phyloP scores from a whole-genome alignment of 2,113 vertebrate genomes.

The Phainopepla nitens region DNA sequence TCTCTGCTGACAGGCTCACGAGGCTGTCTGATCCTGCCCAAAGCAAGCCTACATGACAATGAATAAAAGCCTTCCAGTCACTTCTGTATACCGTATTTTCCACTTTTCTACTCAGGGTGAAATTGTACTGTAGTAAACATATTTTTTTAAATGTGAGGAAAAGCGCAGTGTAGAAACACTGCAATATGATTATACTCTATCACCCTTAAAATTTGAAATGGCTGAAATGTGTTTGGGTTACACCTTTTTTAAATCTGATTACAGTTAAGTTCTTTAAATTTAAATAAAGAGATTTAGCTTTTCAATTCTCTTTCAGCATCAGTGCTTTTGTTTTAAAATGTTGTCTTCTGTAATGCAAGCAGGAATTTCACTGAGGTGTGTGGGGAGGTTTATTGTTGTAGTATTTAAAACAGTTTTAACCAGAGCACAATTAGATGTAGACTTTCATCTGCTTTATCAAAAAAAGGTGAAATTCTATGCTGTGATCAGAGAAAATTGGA shows the following conservation, averaged over 20 bases:
- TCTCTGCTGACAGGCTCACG: neutral
- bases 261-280: neutral
- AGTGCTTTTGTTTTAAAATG: neutral
- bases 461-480: conserved; percentile 71
- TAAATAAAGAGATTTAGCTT: neutral
- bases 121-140: neutral
- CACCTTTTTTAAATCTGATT: neutral
- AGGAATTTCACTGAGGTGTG: neutral
- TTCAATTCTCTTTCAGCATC: neutral
- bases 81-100: neutral
- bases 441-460: conserved; percentile 82
- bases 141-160: neutral
- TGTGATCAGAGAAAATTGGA: conserved; percentile 85
- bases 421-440: conserved; percentile 81
- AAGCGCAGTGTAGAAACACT: neutral
- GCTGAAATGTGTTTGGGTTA: neutral
- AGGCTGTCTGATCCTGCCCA: neutral
- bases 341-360: neutral
- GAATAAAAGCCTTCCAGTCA: neutral
- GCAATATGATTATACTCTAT: neutral
- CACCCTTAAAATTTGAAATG: neutral
- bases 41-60: neutral
- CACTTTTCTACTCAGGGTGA: neutral
- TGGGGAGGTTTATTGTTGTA: neutral
- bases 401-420: conserved; percentile 76